phyloP scores from a whole-genome alignment of 2,113 vertebrate species.

The Alces alces region DNA sequence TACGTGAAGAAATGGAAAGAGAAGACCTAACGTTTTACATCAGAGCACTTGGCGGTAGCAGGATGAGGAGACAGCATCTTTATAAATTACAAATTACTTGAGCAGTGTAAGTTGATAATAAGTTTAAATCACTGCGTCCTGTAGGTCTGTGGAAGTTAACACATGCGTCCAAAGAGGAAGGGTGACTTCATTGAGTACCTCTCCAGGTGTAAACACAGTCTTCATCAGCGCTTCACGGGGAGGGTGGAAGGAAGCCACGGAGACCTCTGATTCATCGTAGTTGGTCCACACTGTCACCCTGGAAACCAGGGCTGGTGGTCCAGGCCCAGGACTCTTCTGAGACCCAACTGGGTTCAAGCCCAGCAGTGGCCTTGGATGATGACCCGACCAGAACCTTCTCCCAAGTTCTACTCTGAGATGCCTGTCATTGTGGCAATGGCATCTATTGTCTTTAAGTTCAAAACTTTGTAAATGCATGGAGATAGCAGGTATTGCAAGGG shows the following conservation, averaged over 20 bases:
- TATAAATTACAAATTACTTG: not conserved
- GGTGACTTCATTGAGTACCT: not conserved
- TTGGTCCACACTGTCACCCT: not conserved
- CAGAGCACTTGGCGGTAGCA: not conserved
- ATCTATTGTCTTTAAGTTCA: not conserved
- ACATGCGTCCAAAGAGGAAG: not conserved
- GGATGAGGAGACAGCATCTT: not conserved
- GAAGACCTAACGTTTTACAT: not conserved
- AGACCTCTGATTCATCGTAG: rapidly evolving
- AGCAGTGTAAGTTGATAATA: not conserved
- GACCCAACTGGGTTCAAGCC: too few relatives aligned
- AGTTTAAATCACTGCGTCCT: not conserved
- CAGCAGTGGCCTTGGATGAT: rapidly evolving
- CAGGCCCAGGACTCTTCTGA: not conserved
- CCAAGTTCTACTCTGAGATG: rapidly evolving
- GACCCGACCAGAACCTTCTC: not conserved
- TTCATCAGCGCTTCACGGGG: rapidly evolving
- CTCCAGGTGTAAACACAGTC: not conserved
- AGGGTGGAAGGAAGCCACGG: rapidly evolving
- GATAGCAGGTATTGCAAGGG: not conserved
- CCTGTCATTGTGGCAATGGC: not conserved
- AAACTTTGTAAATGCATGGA: not conserved
- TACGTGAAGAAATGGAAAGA: not conserved
- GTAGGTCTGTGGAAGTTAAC: not conserved
- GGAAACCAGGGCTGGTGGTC: not conserved